Conservation (phyloP, 2,113 vertebrate species). For the Antechinus stuartii region DNA sequence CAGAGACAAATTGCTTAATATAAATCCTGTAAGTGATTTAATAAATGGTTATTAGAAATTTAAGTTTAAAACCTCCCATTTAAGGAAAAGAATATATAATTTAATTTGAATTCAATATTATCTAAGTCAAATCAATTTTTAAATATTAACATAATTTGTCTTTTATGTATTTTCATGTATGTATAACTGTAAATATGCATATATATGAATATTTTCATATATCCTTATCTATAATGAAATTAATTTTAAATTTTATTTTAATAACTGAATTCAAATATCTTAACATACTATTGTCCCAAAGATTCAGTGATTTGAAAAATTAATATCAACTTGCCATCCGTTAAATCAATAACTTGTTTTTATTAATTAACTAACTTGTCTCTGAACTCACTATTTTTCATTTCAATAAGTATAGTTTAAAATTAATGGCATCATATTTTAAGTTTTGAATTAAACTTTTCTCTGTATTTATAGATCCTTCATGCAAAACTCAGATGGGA, state of each 20-base stretch:
- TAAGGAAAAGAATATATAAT: not conserved
- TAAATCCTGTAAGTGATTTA: not conserved
- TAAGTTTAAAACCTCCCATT: not conserved
- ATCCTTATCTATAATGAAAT: not conserved
- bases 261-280: not conserved
- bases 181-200: not conserved
- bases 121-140: not conserved
- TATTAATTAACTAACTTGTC: not conserved
- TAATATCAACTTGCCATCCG: not conserved
- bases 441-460: not conserved
- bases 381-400: not conserved
- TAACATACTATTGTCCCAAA: not conserved
- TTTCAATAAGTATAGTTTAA: not conserved
- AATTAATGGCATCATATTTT: not conserved
- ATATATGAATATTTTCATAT: not conserved
- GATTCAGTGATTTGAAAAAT: not conserved
- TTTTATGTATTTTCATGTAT: not conserved
- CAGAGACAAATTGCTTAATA: not conserved
- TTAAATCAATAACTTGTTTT: not conserved
- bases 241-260: not conserved
- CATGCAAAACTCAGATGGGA: fast-evolving
- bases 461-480: fast-evolving
- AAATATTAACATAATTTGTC: not conserved
- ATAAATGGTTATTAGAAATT: not conserved
- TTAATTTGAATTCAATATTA: not conserved